Percentiles rank a stretch among this genome's conserved stretches.
Evolutionary conservation across 35 echinoderm and acorn worm species (phyloP).

Genomic region (Heliocidaris tuberculata): DNA sequence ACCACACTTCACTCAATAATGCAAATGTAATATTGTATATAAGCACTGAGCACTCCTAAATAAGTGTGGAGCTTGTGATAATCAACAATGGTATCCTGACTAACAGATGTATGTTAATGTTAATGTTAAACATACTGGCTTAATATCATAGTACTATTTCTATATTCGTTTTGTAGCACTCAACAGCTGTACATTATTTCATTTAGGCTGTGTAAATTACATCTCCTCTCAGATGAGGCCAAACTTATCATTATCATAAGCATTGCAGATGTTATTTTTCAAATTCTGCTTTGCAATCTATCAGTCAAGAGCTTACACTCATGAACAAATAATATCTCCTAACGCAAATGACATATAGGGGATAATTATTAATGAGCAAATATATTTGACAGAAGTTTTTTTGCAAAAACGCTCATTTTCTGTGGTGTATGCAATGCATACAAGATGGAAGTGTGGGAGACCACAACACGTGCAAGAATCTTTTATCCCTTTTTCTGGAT

Average conservation of each 20-base stretch:
- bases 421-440: neutral
- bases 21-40: neutral
- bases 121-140: neutral
- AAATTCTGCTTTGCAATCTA: neutral
- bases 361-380: neutral
- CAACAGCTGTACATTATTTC: neutral
- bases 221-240: neutral
- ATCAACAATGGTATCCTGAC: neutral
- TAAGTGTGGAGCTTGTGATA: neutral
- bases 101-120: neutral
- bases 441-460: neutral
- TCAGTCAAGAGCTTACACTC: neutral
- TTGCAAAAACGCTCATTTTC: neutral
- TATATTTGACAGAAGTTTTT: neutral
- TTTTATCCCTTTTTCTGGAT: neutral
- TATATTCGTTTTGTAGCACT: neutral
- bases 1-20: neutral
- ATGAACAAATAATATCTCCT: neutral
- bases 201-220: neutral
- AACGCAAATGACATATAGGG: neutral
- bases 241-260: neutral
- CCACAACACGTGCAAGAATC: constrained; percentile 1
- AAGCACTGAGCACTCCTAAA: neutral
- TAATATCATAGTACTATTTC: neutral
- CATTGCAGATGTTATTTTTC: neutral